These are phyloP conservation scores for Phrynosoma platyrhinos DNA, from an alignment of 2,113 vertebrate species.

Conservation along the genomic window DNA sequence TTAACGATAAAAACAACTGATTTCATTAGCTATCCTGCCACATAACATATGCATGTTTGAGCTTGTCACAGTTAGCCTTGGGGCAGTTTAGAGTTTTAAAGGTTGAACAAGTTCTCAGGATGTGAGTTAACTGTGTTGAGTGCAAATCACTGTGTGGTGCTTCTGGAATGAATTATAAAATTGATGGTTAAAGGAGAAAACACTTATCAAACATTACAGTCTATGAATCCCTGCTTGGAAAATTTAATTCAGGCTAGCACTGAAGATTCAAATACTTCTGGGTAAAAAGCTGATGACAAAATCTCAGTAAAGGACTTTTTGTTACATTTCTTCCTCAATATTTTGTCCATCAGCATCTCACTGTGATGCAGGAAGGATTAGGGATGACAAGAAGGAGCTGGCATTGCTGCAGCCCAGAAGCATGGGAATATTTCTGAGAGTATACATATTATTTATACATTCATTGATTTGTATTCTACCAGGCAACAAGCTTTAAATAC, in stretches of 20 bases:
- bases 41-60: constrained; percentile 10
- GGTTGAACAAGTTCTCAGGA: constrained; percentile 22
- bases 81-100: constrained; percentile 3
- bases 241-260: constrained; percentile 65
- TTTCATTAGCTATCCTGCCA: constrained; percentile 27
- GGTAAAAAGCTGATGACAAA: constrained; percentile 64
- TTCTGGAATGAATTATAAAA: constrained; percentile 59
- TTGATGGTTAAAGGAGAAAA: constrained; percentile 49
- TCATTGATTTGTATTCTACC: constrained; percentile 6
- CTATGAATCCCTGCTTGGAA: constrained; percentile 56
- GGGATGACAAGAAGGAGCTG: background rate
- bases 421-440: background rate
- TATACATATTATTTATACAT: background rate
- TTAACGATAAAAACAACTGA: background rate
- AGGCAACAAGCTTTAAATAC: constrained; percentile 7
- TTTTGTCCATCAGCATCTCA: background rate
- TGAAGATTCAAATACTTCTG: constrained; percentile 51
- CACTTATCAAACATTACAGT: constrained; percentile 49
- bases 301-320: constrained; percentile 61
- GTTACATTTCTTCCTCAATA: background rate
- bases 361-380: background rate
- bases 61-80: constrained; percentile 28
- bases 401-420: background rate
- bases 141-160: constrained; percentile 30
- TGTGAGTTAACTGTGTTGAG: constrained; percentile 18